Conservation (phyloP, 2,113 vertebrate species). For the Carollia perspicillata region DNA sequence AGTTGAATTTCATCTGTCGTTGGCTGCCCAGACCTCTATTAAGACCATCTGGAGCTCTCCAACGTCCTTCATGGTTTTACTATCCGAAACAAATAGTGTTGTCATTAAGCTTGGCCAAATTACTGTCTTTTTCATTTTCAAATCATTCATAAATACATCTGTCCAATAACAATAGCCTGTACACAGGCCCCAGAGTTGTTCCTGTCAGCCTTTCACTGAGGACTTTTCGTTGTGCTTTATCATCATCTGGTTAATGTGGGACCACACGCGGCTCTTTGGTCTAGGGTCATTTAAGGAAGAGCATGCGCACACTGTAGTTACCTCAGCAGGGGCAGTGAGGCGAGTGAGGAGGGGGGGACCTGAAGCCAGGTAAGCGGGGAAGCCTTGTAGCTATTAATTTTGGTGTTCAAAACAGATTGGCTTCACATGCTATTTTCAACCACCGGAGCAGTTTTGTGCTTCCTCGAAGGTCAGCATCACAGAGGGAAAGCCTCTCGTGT, state of each 20-base stretch:
- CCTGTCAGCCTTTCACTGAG: constrained; percentile 30
- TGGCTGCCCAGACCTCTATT: neutral
- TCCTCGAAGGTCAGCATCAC: neutral
- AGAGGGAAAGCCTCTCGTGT: neutral
- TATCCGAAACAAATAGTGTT: constrained; percentile 34
- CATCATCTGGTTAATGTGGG: neutral
- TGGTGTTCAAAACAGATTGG: neutral
- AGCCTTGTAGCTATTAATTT: neutral
- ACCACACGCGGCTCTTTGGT: neutral
- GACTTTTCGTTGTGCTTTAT: constrained; percentile 25
- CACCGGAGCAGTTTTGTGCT: neutral
- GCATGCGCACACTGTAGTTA: neutral
- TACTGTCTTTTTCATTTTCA: constrained; percentile 74
- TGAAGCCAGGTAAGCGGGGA: neutral
- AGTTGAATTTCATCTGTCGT: constrained; percentile 16
- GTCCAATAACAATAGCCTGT: neutral
- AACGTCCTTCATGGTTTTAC: constrained; percentile 1
- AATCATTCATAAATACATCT: constrained; percentile 34
- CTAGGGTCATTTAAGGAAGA: neutral
- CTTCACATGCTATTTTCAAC: neutral
- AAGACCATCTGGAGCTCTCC: constrained; percentile 8
- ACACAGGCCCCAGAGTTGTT: constrained; percentile 15
- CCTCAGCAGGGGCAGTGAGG: neutral
- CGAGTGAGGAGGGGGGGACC: neutral
- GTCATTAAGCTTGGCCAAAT: constrained; percentile 56